Conservation (phyloP, 1,140 invertebrate species). For the Pogonomyrmex californicus region DNA sequence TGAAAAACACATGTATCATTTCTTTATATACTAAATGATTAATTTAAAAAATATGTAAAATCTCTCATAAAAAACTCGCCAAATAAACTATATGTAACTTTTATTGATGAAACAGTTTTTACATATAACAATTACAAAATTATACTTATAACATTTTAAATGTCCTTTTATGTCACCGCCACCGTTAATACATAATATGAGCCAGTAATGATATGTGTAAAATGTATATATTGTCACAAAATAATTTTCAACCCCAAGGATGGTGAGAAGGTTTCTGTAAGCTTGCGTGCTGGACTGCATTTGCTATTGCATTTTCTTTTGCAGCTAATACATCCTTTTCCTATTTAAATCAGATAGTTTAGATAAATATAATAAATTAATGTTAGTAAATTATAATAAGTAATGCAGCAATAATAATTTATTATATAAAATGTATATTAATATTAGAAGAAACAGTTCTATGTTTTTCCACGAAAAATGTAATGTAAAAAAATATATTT, state of each 20-base stretch:
- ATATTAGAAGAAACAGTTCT: background rate
- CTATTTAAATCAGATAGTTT: conserved; percentile 62
- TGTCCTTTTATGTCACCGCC: conserved; percentile 47
- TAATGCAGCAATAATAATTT: background rate
- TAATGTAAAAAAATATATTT: background rate
- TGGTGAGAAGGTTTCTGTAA: conserved; percentile 77
- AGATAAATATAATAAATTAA: conserved; percentile 14
- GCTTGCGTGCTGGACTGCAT: conserved; percentile 80
- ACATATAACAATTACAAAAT: conserved; percentile 60
- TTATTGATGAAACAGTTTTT: conserved; percentile 59
- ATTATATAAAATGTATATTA: background rate
- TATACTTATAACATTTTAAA: conserved; percentile 37
- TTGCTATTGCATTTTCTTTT: conserved; percentile 84
- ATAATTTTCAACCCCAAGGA: conserved; percentile 77
- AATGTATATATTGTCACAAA: background rate
- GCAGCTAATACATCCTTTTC: conserved; percentile 83
- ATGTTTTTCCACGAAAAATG: background rate
- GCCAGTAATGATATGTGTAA: background rate
- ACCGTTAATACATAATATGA: conserved; percentile 52
- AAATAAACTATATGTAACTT: conserved; percentile 39
- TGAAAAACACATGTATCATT: background rate
- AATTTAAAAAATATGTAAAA: background rate
- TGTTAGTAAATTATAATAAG: conserved; percentile 23
- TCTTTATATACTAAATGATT: background rate
- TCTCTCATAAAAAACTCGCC: background rate